Base-by-base conservation (phyloP, 2,797 vertebrate genomes). In the Lithobates pipiens region DNA sequence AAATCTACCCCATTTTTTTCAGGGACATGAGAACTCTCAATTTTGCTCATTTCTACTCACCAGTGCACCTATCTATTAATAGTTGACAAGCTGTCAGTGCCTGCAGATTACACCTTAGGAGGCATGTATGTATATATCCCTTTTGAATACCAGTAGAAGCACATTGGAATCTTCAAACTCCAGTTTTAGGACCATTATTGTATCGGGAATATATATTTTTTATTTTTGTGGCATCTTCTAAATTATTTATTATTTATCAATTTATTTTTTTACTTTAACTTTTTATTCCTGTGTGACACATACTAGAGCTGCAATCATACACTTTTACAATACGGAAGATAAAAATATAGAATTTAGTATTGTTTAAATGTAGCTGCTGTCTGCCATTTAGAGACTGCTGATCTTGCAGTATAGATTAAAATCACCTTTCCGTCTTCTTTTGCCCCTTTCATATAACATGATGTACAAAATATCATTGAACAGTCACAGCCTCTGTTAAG, bases 381-480 rank as follows among this genome's bases (percentile, higher is more conserved):
- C 77, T 54, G 70, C 39, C 80, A 82, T 82, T 82, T 73, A 32
- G 29, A 54, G 34, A 74, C 46, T 82, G 80, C 80, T 82, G 70
- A 82, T 73, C 34, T 65, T 63, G 80, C 80, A 82, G 27, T 73
- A 73, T 57, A 74, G 54, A 72, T 72, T 61, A 73, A 81, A 71
- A 42, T 81, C 71, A 61, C 50, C 50, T 80, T 81, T 27, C n/a
- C 23, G 44, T 57, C 57, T 72, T 84, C 3, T 63, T 71, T 42
- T 75, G 27, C 67, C 42, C 32, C 42, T 32, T 80, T 74, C 63
- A 36, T 61, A 57, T 80, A 69, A 79, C 39, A 46, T 61, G 34
- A 83, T 36, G 46, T 18, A 78, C 39, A 73, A 76, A 87, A 73
- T 70, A 80, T 83, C 21, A 68, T 80, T 63, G 44, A 67, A 27